A percentile compares a stretch with the other conserved stretches of the same genome.
phyloP scores from a whole-genome alignment of 2,888 invertebrate species.

The Mellilla xanthometata region DNA sequence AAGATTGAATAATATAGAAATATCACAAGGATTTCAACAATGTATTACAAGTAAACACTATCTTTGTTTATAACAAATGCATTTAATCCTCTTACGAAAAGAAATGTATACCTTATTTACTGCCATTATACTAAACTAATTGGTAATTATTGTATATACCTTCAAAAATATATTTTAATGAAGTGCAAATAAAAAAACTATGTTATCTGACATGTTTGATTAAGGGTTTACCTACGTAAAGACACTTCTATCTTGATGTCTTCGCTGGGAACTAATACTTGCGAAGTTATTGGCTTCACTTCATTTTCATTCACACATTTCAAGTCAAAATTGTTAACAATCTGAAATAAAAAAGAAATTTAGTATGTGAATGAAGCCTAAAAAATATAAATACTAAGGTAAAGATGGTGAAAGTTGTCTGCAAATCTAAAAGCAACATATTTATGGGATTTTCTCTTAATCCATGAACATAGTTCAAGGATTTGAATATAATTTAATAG shows the following conservation, averaged over 20 bases:
- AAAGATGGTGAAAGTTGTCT: no score
- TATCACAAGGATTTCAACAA: no score
- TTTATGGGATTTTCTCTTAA: no score
- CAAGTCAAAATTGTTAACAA: conserved; percentile 78
- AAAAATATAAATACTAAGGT: not conserved
- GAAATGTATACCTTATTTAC: not conserved
- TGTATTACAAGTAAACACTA: no score
- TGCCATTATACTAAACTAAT: no score
- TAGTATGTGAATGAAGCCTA: no score
- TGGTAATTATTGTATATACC: not conserved
- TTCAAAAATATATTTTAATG: not conserved
- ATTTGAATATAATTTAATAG: no score
- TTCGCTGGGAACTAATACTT: conserved; percentile 81
- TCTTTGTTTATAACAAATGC: no score
- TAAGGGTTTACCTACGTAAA: conserved; percentile 9
- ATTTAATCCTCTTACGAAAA: not conserved
- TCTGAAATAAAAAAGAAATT: conserved; percentile 67
- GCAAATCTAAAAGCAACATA: no score
- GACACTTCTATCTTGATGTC: conserved; percentile 63
- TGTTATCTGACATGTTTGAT: conserved; percentile 9
- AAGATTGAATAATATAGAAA: no score
- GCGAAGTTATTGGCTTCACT: conserved; percentile 76
- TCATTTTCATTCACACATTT: conserved; percentile 67
- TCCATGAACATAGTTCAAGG: no score
- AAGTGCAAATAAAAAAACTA: conserved; percentile 7